phyloP scores from a whole-genome alignment of 2,797 vertebrate species.

The Muscicapa striata region DNA sequence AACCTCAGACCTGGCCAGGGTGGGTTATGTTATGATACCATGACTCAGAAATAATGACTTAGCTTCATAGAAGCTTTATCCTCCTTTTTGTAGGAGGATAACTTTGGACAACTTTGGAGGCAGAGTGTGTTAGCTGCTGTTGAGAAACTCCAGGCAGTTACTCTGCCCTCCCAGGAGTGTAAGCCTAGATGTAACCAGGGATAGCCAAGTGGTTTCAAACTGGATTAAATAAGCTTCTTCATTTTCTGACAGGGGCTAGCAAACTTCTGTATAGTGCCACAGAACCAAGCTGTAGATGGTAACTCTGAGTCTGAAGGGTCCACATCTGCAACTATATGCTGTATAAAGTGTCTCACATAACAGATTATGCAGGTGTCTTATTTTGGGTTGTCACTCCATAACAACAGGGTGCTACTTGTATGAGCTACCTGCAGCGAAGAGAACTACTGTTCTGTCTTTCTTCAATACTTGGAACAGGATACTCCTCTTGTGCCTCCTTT shows the following conservation, averaged over 20 bases:
- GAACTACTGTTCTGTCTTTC: not conserved
- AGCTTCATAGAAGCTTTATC: not conserved
- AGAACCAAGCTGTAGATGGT: not conserved
- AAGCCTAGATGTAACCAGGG: not conserved
- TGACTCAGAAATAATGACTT: not conserved
- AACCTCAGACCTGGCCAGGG: not conserved
- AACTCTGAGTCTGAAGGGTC: not conserved
- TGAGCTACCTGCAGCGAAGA: not conserved
- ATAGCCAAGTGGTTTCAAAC: not conserved
- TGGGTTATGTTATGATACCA: not conserved
- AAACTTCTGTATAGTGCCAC: not conserved
- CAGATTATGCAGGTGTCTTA: not conserved
- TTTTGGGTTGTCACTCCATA: not conserved
- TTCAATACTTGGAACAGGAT: not conserved
- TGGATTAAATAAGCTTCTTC: not conserved
- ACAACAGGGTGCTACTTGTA: not conserved
- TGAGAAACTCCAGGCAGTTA: not conserved
- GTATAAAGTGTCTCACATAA: not conserved
- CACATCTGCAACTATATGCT: not conserved
- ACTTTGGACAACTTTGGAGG: not conserved
- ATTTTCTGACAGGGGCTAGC: not conserved
- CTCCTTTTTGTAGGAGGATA: not conserved
- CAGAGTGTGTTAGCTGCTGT: not conserved
- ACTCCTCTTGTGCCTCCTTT: not conserved
- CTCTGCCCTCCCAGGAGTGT: fast-evolving